phyloP scores from a whole-genome alignment of 1,140 invertebrate genomes.

The Ips typographus region DNA sequence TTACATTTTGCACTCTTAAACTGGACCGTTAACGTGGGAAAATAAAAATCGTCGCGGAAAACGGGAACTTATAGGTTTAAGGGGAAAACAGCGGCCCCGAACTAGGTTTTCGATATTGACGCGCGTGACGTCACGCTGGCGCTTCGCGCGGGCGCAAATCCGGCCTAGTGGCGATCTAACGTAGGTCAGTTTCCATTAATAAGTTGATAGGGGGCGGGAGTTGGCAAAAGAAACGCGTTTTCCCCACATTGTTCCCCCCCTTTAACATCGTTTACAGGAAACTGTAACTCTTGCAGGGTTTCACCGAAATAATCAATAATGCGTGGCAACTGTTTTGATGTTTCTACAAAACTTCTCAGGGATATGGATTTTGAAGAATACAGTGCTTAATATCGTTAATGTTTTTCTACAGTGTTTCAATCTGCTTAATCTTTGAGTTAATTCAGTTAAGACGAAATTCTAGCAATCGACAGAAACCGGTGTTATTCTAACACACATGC shows the following conservation, averaged over 20 bases:
- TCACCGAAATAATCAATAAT: too few relatives aligned
- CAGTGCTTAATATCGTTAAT: too few relatives aligned
- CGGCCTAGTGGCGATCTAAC: constrained; percentile 6
- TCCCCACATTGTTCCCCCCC: not conserved
- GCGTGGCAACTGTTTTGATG: too few relatives aligned
- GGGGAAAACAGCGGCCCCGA: constrained; percentile 25
- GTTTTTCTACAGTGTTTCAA: too few relatives aligned
- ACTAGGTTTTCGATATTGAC: constrained; percentile 39
- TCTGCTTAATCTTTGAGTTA: too few relatives aligned
- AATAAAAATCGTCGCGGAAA: constrained; percentile 19
- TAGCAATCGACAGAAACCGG: too few relatives aligned
- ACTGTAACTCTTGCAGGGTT: not conserved
- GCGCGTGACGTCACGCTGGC: constrained; percentile 45
- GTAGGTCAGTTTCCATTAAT: constrained; percentile 39
- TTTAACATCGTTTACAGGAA: constrained; percentile 2
- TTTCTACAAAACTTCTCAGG: too few relatives aligned
- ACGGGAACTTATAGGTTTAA: constrained; percentile 25
- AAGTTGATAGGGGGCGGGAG: constrained; percentile 25
- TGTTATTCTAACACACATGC: too few relatives aligned
- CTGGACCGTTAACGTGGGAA: constrained; percentile 18
- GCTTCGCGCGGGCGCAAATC: constrained; percentile 37
- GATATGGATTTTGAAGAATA: too few relatives aligned
- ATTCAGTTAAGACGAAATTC: too few relatives aligned
- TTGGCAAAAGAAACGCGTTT: not conserved
- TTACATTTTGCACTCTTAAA: constrained; percentile 41